Percentiles rank a stretch among this genome's conserved stretches.
These are phyloP conservation scores for human DNA, from an alignment of 2,113 vertebrate species.

Conservation along the genomic window DNA sequence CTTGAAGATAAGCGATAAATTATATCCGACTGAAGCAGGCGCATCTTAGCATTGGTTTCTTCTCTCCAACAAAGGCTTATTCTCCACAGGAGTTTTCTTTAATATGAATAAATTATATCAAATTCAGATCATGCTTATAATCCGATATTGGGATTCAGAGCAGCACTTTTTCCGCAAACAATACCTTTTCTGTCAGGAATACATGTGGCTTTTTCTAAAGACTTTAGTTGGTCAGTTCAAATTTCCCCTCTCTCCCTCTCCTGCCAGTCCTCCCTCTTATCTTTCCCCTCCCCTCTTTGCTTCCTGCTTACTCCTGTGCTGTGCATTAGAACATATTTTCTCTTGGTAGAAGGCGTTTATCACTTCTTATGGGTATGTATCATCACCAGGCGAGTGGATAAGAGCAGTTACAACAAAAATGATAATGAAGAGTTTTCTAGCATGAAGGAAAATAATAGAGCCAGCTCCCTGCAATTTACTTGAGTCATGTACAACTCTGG, in stretches of 20 bases:
- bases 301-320: background rate
- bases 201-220: background rate
- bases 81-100: slow-evolving; percentile 37
- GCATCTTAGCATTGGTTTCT: background rate
- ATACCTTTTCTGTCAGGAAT: slow-evolving; percentile 46
- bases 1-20: background rate
- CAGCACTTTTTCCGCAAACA: slow-evolving; percentile 64
- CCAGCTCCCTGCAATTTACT: slow-evolving; percentile 73
- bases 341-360: slow-evolving; percentile 75
- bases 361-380: slow-evolving; percentile 81
- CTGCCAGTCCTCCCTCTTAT: background rate
- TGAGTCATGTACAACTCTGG: slow-evolving; percentile 68
- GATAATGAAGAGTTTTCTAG: slow-evolving; percentile 81
- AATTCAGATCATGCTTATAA: slow-evolving; percentile 36
- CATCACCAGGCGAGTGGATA: slow-evolving; percentile 71
- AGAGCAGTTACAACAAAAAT: slow-evolving; percentile 76
- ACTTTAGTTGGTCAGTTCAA: slow-evolving; percentile 50
- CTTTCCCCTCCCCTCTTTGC: background rate
- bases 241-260: background rate
- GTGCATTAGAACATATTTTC: slow-evolving; percentile 75
- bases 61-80: background rate
- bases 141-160: background rate
- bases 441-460: slow-evolving; percentile 58
- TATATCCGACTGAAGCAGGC: background rate
- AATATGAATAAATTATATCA: background rate